Percentiles rank a stretch among this genome's conserved stretches.
phyloP scores from a whole-genome alignment of 2,888 invertebrate species.

The Anthrax anthrax region DNA sequence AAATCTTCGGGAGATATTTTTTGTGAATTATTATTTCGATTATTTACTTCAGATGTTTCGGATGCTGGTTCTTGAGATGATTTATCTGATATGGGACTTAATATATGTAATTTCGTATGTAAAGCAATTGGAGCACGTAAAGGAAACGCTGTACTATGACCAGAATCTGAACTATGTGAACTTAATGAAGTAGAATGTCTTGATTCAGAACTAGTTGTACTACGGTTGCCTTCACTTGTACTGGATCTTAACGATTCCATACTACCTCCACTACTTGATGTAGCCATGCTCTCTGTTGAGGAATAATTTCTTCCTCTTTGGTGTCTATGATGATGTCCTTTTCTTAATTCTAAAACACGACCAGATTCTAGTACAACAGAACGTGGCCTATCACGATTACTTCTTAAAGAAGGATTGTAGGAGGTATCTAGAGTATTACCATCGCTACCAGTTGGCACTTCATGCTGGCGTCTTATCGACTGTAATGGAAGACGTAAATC shows the following conservation, averaged over 20 bases:
- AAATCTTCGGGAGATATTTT: conserved; percentile 59
- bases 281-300: conserved; percentile 77
- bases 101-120: conserved; percentile 67
- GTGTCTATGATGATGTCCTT: conserved; percentile 34
- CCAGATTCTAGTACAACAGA: conserved; percentile 45
- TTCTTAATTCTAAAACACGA: conserved; percentile 58
- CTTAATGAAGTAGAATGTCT: conserved; percentile 70
- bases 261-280: conserved; percentile 74
- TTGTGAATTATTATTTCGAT: conserved; percentile 63
- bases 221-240: conserved; percentile 75
- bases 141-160: conserved; percentile 42
- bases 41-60: conserved; percentile 68
- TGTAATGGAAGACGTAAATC: conserved; percentile 61
- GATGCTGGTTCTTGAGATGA: conserved; percentile 76
- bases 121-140: conserved; percentile 53
- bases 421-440: conserved; percentile 44
- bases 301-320: conserved; percentile 31
- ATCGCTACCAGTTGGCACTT: conserved; percentile 44
- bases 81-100: conserved; percentile 81
- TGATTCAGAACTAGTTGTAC: conserved; percentile 73
- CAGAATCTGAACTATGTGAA: conserved; percentile 72
- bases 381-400: conserved; percentile 56
- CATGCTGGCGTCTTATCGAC: conserved; percentile 42
- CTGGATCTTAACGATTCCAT: conserved; percentile 78
- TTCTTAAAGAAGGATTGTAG: conserved; percentile 36